Base-by-base conservation (phyloP, 2,113 vertebrate genomes). In the Riparia riparia region DNA sequence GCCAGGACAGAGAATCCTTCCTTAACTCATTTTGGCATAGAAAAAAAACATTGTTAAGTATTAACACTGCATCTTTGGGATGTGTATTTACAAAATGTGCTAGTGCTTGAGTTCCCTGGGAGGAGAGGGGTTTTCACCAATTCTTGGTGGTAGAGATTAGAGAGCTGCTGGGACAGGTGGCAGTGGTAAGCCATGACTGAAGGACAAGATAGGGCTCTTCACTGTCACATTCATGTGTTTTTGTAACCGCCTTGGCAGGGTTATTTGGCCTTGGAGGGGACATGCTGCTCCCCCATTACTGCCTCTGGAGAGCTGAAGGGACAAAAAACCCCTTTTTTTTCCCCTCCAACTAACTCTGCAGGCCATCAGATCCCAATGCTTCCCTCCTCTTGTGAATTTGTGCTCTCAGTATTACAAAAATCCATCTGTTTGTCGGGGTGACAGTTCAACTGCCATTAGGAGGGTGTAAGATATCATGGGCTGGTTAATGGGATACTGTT, bases 51-150 rank as follows among this genome's bases (percentile, higher is more conserved):
- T 56, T 66, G 29, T 65, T 21, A 56, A 50, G 31, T 25, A n/a
- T 60, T 77, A 80, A 64, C 72, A 39, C 17, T 15, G 4, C 37
- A 14, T 54, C 92, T 53, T 34, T 31, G 42, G 82, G 57, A 60
- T 5, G 2, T 1, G 0, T 4, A 24, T 42, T 49, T 47, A 57
- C 1, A 7, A 47, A 72, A 37, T 0, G 0, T 56, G 53, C 34
- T 42, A 11, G 29, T 28, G 32, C 41, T 72, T 41, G 78, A 28
- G 42, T 9, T 85, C 44, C 22, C 53, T 56, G 26, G 61, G 29
- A 95, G 19, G n/a, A 74, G 26, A 9, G 34, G 72, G 32, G 24
- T 21, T 88, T 89, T 61, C 49, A 51, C 16, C 45, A 74, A 0
- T 25, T 64, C 2, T 0, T 41, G 32, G 41, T 39, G 42, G 53